Base-by-base conservation (phyloP, 1,140 invertebrate genomes). In the Eufriesea mexicana region DNA sequence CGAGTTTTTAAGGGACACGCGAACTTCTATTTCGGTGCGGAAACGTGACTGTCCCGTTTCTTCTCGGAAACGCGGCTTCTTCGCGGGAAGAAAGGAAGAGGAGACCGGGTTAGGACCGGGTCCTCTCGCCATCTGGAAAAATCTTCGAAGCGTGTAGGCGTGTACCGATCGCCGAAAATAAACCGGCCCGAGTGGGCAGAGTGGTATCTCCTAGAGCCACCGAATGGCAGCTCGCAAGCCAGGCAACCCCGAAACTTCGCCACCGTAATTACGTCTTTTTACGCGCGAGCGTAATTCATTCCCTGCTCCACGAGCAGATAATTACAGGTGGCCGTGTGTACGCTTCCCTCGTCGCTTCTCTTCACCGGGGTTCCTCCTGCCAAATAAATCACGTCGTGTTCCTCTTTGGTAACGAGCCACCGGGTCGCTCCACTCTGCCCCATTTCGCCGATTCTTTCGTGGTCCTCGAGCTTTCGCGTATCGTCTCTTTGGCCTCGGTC, bases 1-100 rank as follows among this genome's bases (percentile, higher is more conserved):
- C 47, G 85, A 61, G 85, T 86, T 87, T 87, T 87, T 87, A 86
- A 86, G 81, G 76, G 76, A 84, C 86, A 86, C 86, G 86, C 80
- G 55, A 87, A 80, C 8, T 84, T 87, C 86, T 84, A 79, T 87
- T 87, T 87, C 81, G 75, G 86, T 83, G 77, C 79, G 66, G 80
- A 75, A 85, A 77, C 81, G 85, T 70, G 85, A 62, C 25, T n/a
- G 54, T 71, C 55, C 23, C 18, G 71, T 83, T 86, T 86, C 68
- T 84, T 85, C 83, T 59, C 61, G 49, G 83, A 86, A 84, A 28
- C 59, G 35, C 28, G 66, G 2, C 28, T 78, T 49, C 25, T n/a
- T 10, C 79, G 57, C 25, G 20, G 55, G 18, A 35, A 18, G 18
- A 18, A 68, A 42, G 28, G 49, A 16, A 74, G 59, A 23, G 14